Evolutionary conservation across 2,797 vertebrate genomes (phyloP).

Genomic region (Scomberomorus guttatus): DNA sequence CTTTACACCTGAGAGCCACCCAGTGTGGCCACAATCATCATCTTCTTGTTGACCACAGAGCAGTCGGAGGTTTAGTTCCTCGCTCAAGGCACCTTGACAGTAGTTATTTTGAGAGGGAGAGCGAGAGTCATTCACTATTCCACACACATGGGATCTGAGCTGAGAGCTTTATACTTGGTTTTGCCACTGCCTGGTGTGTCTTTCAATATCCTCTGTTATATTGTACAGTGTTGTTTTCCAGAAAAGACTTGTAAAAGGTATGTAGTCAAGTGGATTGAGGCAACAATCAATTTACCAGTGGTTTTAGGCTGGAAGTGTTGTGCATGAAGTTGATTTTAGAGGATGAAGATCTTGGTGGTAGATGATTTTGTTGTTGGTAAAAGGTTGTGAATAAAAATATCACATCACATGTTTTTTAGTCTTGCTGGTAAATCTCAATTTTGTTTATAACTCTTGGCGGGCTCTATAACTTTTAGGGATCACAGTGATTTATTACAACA

Average conservation of each 20-base stretch:
- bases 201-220: neutral
- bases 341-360: neutral
- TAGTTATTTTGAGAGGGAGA: constrained; percentile 6
- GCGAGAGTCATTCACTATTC: neutral
- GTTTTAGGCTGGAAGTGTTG: neutral
- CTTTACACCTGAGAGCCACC: constrained; percentile 43
- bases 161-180: constrained; percentile 3
- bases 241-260: neutral
- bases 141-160: neutral
- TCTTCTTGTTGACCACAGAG: constrained; percentile 27
- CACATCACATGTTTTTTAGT: neutral
- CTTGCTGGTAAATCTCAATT: too few species aligned
- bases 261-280: neutral
- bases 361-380: neutral
- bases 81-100: constrained; percentile 34
- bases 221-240: neutral
- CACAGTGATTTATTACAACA: neutral
- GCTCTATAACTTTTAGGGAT: neutral
- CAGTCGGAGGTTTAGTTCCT: neutral
- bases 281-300: neutral
- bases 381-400: neutral
- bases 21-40: constrained; percentile 29
- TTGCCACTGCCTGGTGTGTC: neutral
- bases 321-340: too few species aligned
- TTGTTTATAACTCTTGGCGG: too few species aligned